Conservation (phyloP, 2,888 invertebrate species). For the Ischnura elegans region DNA sequence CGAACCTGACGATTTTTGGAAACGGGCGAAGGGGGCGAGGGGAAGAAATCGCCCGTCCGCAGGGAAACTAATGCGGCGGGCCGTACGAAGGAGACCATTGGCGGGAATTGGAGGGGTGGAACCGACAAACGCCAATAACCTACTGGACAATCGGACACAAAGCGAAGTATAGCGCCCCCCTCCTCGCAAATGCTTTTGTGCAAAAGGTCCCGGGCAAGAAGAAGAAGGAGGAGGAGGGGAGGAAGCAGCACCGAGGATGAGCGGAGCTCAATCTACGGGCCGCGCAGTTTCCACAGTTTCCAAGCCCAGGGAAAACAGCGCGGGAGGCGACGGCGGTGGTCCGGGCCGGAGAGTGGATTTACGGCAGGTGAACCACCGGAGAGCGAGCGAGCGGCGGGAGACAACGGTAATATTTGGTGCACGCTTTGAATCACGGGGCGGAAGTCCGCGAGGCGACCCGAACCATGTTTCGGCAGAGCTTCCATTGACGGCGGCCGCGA, state of each 20-base stretch:
- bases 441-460: conserved; percentile 59
- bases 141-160: not conserved
- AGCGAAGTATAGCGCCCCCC: not conserved
- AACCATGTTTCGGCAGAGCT: conserved; percentile 44
- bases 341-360: conserved; percentile 11
- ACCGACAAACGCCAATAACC: conserved; percentile 6
- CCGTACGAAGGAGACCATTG: too few species aligned
- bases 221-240: not conserved
- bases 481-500: conserved; percentile 6
- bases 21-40: not conserved
- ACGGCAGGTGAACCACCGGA: conserved; percentile 52
- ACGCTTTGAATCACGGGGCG: conserved; percentile 58
- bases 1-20: not conserved
- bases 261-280: not conserved
- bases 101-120: too few species aligned
- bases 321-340: not conserved
- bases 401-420: conserved; percentile 48
- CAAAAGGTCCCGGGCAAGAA: not conserved
- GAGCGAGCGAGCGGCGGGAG: not conserved
- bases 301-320: not conserved
- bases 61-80: conserved; percentile 26
- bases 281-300: not conserved
- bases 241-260: not conserved
- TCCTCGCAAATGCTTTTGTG: not conserved
- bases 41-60: not conserved